phyloP scores from a whole-genome alignment of 1,140 invertebrate genomes.

The Ceratina australensis region DNA sequence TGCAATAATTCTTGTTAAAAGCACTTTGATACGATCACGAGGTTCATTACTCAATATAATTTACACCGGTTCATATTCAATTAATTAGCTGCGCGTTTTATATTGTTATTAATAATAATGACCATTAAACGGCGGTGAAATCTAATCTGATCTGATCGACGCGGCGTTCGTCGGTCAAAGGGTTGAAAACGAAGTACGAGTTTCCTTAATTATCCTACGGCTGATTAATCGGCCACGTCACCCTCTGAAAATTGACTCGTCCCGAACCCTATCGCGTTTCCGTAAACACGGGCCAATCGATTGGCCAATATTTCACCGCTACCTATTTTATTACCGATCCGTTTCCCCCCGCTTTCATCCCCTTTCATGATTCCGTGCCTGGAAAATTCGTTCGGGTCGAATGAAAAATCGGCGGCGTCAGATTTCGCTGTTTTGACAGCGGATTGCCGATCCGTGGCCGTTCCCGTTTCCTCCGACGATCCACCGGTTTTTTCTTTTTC shows the following conservation, averaged over 20 bases:
- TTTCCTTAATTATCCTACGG: constrained; percentile 1
- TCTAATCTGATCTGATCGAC: no score
- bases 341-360: constrained; percentile 21
- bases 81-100: no score
- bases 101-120: no score
- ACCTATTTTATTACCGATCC: constrained; percentile 31
- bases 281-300: constrained; percentile 34
- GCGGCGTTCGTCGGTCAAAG: no score
- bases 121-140: no score
- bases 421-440: constrained; percentile 78
- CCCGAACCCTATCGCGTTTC: constrained; percentile 32
- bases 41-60: no score
- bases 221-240: constrained; percentile 31
- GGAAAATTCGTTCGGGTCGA: constrained; percentile 40
- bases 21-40: no score
- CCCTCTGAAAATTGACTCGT: constrained; percentile 17
- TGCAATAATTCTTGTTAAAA: no score
- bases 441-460: constrained; percentile 70
- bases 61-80: no score
- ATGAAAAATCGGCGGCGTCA: constrained; percentile 64
- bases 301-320: constrained; percentile 40
- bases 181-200: no score
- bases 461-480: constrained; percentile 27
- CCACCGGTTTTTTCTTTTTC: background rate
- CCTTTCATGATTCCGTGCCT: constrained; percentile 11